Conservation (phyloP, 1,140 invertebrate species). For the Zaprionus gabonicus region DNA sequence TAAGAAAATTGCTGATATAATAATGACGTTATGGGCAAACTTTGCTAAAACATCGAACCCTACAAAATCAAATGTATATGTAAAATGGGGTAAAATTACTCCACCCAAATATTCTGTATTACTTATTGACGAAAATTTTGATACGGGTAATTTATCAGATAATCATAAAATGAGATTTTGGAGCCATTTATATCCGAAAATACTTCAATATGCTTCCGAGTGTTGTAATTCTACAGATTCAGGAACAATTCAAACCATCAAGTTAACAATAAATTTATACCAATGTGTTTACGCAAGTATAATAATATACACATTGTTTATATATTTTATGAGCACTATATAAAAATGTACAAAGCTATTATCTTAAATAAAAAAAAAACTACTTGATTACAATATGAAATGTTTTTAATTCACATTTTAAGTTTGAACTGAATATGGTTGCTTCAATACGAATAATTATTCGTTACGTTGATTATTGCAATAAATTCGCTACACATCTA, state of each 20-base stretch:
- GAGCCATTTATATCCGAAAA: slow-evolving; percentile 92
- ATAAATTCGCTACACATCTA: no score
- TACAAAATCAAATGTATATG: slow-evolving; percentile 87
- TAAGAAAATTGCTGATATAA: slow-evolving; percentile 90
- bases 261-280: slow-evolving; percentile 19
- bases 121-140: slow-evolving; percentile 90
- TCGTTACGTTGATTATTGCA: no score
- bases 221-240: slow-evolving; percentile 87
- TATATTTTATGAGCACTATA: neutral
- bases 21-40: slow-evolving; percentile 91
- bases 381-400: neutral
- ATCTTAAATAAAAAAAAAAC: neutral
- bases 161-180: slow-evolving; percentile 92
- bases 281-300: neutral
- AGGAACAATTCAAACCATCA: slow-evolving; percentile 22
- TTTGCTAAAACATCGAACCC: slow-evolving; percentile 90
- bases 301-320: neutral
- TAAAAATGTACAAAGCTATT: slow-evolving; percentile 1
- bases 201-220: slow-evolving; percentile 88
- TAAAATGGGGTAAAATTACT: slow-evolving; percentile 90
- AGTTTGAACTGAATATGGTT: neutral
- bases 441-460: no score
- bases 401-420: neutral
- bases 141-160: slow-evolving; percentile 89
- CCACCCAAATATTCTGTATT: slow-evolving; percentile 87